Base-by-base conservation (phyloP, 2,888 invertebrate species). In the Lasioglossum vierecki region DNA sequence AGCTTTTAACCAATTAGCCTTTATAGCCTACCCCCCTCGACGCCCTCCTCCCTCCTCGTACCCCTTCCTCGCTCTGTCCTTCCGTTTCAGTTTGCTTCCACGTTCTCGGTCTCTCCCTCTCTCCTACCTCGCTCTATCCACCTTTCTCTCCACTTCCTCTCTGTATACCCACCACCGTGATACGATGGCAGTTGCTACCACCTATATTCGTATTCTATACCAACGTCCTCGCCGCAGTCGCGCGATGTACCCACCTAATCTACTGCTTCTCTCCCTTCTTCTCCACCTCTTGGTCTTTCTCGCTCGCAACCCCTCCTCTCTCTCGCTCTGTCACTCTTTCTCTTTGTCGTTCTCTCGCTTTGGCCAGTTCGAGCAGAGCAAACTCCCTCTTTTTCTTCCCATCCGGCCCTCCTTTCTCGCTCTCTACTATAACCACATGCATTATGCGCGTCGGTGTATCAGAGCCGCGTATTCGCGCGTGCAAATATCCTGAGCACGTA, bases 1-100 rank as follows among this genome's bases (percentile, higher is more conserved):
- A 95, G 95, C 95, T 95, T 95, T 95, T 95, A 95, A 95, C 95
- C 95, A 95, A 95, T 95, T 95, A 95, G 95, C 95, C 94, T 95
- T 95, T 95, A 95, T 95, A 95, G 95, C 95, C 95, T 91, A 90
- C 90, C 91, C 92, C 89, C 66, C 72, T 73, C 9, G 46, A 9
- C 30, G 30, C 35, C 26, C 72, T 2, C 49, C 71, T 15, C 41
- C 6, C n/a, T 9, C 44, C 26, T n/a, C 71, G 73, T 66, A 68
- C 71, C 68, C 35, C 35, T 60, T 22, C 44, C 22, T 72, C 70
- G 41, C 66, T 68, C 70, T 63, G 79, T 79, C 68, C 70, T 73
- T 79, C 80, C 87, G 70, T 90, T 87, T 87, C 76, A 85, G 88
- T 83, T 87, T 66, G 76, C 74, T 76, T 35, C 26, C 30, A 13